Evolutionary conservation across 1,140 invertebrate species (phyloP), one percentile per base, ranked within the genome.

Genomic region (Drosophila eugracilis): DNA sequence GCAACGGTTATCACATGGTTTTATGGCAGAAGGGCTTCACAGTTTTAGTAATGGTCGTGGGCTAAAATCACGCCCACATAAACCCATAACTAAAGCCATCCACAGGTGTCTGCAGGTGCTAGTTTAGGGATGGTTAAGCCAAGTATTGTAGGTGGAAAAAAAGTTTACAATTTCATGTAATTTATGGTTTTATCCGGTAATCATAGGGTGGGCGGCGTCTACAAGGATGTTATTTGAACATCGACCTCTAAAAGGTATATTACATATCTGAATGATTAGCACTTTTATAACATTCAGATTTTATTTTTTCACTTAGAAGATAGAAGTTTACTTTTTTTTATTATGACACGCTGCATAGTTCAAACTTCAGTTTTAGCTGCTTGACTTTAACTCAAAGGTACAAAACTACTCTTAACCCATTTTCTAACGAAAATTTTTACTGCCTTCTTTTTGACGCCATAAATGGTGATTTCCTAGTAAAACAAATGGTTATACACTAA

Each of bases 1-100:
- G 47, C 60, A 67, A 53, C 62, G 45, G 36, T 67, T 67, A 44
- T 53, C 28, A 53, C 47, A 67, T 67, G 65, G 62, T 67, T 67
- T 67, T 52, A 67, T 39, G 47, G 47, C 47, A 63, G 15, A 52
- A 30, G 47, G 37, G 45, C n/a, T 32, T 44, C 42, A 44, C 47
- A 77, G 22, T 74, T 77, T 32, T 21, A 45, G 55, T 67, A 58
- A 67, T 58, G 73, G 63, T 39, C 37, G 71, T 30, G 63, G 71
- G 24, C 37, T 30, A 52, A 58, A 81, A 81, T 81, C 80, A 77
- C 78, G 78, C 74, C 66, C 66, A 39, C 66, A 57, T 28, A 47
- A 52, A n/a, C 36, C 72, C 49, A 72, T 55, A 73, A 67, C 49
- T 32, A 49, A 53, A 53, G 48, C 54, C 44, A 59, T 60, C 44